Evolutionary conservation across 2,888 invertebrate genomes (phyloP).

Genomic region (Cremastobaeus sp.): DNA sequence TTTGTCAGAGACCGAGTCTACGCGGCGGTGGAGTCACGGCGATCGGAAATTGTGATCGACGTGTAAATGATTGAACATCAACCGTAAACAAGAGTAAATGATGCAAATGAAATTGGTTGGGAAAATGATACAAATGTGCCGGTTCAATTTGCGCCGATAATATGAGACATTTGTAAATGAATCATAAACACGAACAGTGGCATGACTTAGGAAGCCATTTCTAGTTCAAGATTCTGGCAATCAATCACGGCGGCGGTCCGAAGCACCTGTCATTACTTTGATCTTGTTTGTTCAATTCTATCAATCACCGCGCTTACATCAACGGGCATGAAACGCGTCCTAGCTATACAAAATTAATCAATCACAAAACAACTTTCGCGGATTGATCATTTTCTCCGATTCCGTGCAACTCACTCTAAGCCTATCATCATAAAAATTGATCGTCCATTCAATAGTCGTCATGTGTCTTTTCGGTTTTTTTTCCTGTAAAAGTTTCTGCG

Average conservation of each 20-base stretch:
- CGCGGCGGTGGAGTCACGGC: not conserved
- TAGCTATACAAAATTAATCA: conserved; percentile 35
- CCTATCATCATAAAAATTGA: conserved; percentile 29
- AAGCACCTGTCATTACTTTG: conserved; percentile 52
- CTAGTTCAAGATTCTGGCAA: conserved; percentile 27
- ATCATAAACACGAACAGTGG: conserved; percentile 21
- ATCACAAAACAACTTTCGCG: conserved; percentile 35
- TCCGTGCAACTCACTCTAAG: conserved; percentile 6
- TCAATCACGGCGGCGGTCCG: conserved; percentile 43
- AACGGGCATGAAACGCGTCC: conserved; percentile 9
- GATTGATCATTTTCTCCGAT: conserved; percentile 31
- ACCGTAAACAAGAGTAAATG: conserved; percentile 7
- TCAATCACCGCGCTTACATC: conserved; percentile 44
- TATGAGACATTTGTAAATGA: conserved; percentile 15
- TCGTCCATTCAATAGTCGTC: conserved; percentile 10
- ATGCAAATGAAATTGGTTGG: conserved; percentile 20
- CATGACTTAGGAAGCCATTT: conserved; percentile 32
- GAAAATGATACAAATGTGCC: conserved; percentile 17
- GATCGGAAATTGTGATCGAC: conserved; percentile 14
- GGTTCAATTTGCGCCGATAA: conserved; percentile 18
- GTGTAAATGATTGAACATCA: conserved; percentile 8
- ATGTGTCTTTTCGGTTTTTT: conserved; percentile 13
- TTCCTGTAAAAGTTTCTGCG: not conserved
- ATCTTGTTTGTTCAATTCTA: conserved; percentile 58
- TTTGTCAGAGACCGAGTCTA: no score